Evolutionary conservation across 2,113 vertebrate species (phyloP), one percentile per base, ranked within the genome.

Genomic region (Archocentrus centrarchus): DNA sequence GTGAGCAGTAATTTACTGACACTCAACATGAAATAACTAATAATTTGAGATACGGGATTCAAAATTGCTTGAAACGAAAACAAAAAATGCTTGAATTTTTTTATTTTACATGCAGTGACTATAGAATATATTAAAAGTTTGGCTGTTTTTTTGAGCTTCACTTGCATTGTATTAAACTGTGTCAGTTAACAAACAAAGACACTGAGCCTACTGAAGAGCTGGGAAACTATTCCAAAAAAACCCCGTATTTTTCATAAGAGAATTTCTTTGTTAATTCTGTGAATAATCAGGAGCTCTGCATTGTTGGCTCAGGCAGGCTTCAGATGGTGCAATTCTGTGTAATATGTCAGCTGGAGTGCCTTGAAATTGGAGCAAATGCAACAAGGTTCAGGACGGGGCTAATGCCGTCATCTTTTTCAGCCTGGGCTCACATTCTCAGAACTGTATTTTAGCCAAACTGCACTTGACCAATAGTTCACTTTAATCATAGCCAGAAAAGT

Each of bases 311-410:
- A 83, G 62, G 68, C 57, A 80, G 59, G 59, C 64, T 59, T 89
- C 77, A 84, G 90, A 92, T 92, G 89, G 83, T 87, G 90, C 84
- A 92, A 89, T 88, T 78, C 75, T 50, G 10, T 89, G 90, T 55
- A 93, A 93, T 57, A 77, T 83, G 85, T 88, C 81, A 83, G 86
- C 59, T 37, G 39, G 53, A 86, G 83, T 30, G 73, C 75, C 85
- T 83, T 89, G 78, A 89, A 91, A 90, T 82, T 82, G 83, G 44
- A 90, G 57, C 81, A 83, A 87, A 89, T 83, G 81, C 30, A 57
- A 80, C 60, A 55, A 82, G 88, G 88, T 89, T 73, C 86, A 78
- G 81, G 17, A 81, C 14, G 2, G 37, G 89, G 63, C 77, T 83
- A 78, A 85, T 62, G 55, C 64, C 83, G 80, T 60, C 82, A 64